These are phyloP conservation scores for Phoeniculus purpureus DNA, from an alignment of 2,797 vertebrate species.

Conservation along the genomic window DNA sequence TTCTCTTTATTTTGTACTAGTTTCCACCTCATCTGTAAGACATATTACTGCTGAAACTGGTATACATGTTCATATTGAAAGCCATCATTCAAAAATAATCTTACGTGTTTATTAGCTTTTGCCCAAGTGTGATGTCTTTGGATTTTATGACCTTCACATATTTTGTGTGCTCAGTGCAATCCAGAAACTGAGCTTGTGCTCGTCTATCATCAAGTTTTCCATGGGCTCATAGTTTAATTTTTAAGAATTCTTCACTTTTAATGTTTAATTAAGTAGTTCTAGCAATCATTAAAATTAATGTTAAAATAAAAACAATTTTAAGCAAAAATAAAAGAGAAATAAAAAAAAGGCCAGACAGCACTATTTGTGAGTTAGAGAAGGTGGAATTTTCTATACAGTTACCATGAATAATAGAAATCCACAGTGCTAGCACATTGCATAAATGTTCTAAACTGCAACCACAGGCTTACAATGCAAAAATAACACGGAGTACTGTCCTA, in stretches of 20 bases:
- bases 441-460: constrained; percentile 56
- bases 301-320: not conserved
- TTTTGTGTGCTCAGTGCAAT: not conserved
- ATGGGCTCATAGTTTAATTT: not conserved
- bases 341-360: not conserved
- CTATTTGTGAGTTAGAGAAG: constrained; percentile 8
- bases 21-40: not conserved
- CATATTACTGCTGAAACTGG: not conserved
- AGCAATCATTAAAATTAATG: not conserved
- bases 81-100: too few relatives aligned
- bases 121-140: too few relatives aligned
- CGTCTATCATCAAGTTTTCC: not conserved
- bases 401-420: constrained; percentile 62
- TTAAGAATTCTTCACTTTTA: not conserved
- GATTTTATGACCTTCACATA: not conserved
- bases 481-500: constrained; percentile 60
- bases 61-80: not conserved
- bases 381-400: constrained; percentile 21
- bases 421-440: constrained; percentile 13
- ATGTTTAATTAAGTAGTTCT: not conserved
- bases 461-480: constrained; percentile 61
- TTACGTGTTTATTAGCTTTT: not conserved
- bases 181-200: not conserved
- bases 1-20: not conserved
- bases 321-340: too few relatives aligned